phyloP scores from a whole-genome alignment of 2,888 invertebrate species.

The Caenorhabditis sp. region DNA sequence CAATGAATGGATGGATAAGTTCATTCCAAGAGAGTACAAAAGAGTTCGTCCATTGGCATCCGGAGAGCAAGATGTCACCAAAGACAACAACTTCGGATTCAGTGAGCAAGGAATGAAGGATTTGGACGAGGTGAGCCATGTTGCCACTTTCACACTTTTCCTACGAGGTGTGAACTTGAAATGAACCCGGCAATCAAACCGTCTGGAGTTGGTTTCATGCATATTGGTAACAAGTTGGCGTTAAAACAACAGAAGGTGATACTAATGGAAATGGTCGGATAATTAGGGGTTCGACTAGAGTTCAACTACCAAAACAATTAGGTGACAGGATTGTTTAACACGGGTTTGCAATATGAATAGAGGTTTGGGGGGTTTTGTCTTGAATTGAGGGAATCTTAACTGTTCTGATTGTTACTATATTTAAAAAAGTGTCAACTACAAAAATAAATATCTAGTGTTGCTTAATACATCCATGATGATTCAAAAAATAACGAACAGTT shows the following conservation, averaged over 20 bases:
- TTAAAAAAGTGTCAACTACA: too few species aligned
- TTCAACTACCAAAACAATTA: constrained; percentile 13
- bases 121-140: constrained; percentile 73
- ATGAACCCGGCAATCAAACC: constrained; percentile 26
- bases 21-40: constrained; percentile 73
- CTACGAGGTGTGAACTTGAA: constrained; percentile 26
- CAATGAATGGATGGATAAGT: constrained; percentile 76
- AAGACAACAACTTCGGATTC: constrained; percentile 76
- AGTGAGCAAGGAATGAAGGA: constrained; percentile 80
- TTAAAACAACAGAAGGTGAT: constrained; percentile 22
- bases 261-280: constrained; percentile 6
- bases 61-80: constrained; percentile 70
- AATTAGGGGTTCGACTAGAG: constrained; percentile 13
- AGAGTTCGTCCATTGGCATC: constrained; percentile 41
- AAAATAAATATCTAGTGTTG: too few species aligned
- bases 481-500: too few species aligned
- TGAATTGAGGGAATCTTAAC: too few species aligned
- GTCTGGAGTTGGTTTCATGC: constrained; percentile 10
- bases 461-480: too few species aligned
- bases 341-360: not conserved
- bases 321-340: not conserved
- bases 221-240: constrained; percentile 19
- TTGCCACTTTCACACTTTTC: constrained; percentile 14
- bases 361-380: too few species aligned
- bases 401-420: too few species aligned